phyloP scores from a whole-genome alignment of 2,113 vertebrate species.

The Apistogramma diplotaenia region DNA sequence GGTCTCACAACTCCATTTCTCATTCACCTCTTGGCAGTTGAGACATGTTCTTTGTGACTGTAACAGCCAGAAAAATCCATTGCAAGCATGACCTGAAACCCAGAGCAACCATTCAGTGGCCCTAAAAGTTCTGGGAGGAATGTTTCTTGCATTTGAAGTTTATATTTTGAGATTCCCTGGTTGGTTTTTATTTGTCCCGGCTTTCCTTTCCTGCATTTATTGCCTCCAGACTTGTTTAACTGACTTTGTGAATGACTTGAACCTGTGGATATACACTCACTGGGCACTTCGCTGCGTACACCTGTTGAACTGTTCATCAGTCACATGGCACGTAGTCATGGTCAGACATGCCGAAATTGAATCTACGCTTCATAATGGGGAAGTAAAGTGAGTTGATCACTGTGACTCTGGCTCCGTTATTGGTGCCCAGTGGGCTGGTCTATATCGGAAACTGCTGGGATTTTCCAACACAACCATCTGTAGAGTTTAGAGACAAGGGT shows the following conservation, averaged over 20 bases:
- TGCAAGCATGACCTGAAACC: conserved; percentile 56
- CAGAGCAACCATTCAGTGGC: conserved; percentile 26
- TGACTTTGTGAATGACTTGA: neutral
- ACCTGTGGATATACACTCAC: neutral
- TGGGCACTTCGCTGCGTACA: neutral
- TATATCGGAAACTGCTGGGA: too few relatives aligned
- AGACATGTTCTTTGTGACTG: conserved; percentile 49
- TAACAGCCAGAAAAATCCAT: conserved; percentile 58
- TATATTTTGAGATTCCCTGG: conserved; percentile 4
- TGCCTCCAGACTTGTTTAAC: neutral
- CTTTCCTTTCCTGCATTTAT: neutral
- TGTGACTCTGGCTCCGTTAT: neutral
- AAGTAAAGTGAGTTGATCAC: neutral
- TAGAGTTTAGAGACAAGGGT: neutral
- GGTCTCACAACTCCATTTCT: conserved; percentile 56
- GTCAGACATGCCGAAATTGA: neutral
- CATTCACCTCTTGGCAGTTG: conserved; percentile 46
- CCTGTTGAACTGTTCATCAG: neutral
- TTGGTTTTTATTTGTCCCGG: conserved; percentile 5
- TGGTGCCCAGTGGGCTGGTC: too few relatives aligned
- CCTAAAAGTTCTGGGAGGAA: conserved; percentile 16
- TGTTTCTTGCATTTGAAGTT: neutral
- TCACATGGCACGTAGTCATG: neutral
- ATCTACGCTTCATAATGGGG: neutral
- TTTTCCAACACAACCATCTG: neutral